These are phyloP conservation scores for Thamnaconus septentrionalis DNA, from an alignment of 2,113 vertebrate genomes.

Conservation along the genomic window DNA sequence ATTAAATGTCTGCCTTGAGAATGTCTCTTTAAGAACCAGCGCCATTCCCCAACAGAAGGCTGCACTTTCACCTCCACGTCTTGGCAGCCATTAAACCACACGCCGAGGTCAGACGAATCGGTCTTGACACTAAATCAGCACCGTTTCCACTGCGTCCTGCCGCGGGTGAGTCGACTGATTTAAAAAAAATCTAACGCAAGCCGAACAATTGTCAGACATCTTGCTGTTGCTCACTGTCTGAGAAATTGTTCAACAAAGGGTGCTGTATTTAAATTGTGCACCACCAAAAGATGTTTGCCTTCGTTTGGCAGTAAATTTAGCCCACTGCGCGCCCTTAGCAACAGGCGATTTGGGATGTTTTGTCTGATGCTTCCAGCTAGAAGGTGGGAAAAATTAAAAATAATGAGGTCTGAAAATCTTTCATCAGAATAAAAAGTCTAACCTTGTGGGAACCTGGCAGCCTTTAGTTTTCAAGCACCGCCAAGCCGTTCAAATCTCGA, in stretches of 20 bases:
- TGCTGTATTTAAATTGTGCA: slow-evolving; percentile 53
- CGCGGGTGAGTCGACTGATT: slow-evolving; percentile 47
- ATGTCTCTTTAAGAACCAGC: slow-evolving; percentile 1
- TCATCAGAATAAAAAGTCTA: slow-evolving; percentile 13
- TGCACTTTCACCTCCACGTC: not conserved
- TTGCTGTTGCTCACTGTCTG: slow-evolving; percentile 42
- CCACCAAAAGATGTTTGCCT: slow-evolving; percentile 22
- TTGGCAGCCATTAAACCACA: slow-evolving; percentile 14
- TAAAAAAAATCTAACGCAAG: slow-evolving; percentile 51
- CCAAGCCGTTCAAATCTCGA: too few species aligned
- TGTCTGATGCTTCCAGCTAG: slow-evolving; percentile 5
- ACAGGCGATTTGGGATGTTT: slow-evolving; percentile 15
- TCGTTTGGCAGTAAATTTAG: slow-evolving; percentile 15
- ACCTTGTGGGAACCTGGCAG: too few species aligned
- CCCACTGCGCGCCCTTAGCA: not conserved
- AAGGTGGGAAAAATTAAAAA: not conserved
- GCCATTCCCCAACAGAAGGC: slow-evolving; percentile 5
- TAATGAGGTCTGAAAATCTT: not conserved
- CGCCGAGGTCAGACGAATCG: slow-evolving; percentile 26
- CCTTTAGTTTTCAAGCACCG: too few species aligned
- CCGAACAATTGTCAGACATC: slow-evolving; percentile 52
- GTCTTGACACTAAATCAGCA: slow-evolving; percentile 14
- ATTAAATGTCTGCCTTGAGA: not conserved
- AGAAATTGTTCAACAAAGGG: slow-evolving; percentile 60
- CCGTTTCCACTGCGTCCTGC: too few species aligned